Conservation (phyloP, 2,113 vertebrate species). For the Eurystomus gularis region DNA sequence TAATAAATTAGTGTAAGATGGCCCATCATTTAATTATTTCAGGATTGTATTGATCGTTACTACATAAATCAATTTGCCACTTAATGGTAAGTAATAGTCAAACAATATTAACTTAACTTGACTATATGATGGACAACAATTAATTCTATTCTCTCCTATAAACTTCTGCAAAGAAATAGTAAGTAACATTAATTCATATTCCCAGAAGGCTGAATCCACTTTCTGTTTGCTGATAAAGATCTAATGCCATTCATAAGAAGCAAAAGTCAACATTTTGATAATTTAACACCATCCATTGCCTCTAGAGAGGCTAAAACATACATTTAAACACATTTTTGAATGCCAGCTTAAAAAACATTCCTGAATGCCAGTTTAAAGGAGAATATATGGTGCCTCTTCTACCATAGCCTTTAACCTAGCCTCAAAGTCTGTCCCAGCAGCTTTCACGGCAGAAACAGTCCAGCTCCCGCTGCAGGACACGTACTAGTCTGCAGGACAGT, state of each 20-base stretch:
- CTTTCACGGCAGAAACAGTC: not conserved
- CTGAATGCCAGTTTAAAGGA: not conserved
- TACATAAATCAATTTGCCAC: not conserved
- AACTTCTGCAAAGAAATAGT: not conserved
- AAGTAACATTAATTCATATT: not conserved
- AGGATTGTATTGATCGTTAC: not conserved
- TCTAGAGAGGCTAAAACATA: not conserved
- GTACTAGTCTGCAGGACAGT: rapidly evolving
- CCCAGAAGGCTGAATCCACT: not conserved
- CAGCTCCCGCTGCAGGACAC: rapidly evolving
- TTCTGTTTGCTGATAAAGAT: not conserved
- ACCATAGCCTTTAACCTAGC: not conserved
- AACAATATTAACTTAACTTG: not conserved
- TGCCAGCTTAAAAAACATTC: not conserved
- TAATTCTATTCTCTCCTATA: not conserved
- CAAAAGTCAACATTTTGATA: not conserved
- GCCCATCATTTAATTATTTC: not conserved
- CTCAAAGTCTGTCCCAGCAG: not conserved
- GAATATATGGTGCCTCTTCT: not conserved
- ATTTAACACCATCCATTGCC: not conserved
- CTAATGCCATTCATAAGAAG: not conserved
- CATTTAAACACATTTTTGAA: too few species aligned
- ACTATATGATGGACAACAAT: not conserved
- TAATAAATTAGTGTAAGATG: not conserved
- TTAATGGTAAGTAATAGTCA: not conserved